phyloP scores from a whole-genome alignment of 1,140 invertebrate genomes.

The Drosophila nikananu region DNA sequence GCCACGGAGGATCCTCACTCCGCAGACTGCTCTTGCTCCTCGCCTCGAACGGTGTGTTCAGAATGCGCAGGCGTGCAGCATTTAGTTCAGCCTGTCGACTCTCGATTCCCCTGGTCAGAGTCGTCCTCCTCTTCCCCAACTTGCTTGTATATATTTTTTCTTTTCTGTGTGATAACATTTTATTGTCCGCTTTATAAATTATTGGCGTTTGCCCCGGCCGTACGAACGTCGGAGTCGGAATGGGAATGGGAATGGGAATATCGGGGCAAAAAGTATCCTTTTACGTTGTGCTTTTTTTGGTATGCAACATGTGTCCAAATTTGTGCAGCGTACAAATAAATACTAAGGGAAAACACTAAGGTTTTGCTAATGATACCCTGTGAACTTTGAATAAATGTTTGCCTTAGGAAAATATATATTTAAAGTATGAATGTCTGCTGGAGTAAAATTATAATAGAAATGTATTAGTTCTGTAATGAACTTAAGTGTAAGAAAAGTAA shows the following conservation, averaged over 20 bases:
- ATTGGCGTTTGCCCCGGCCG: constrained; percentile 68
- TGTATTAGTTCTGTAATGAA: too few species aligned
- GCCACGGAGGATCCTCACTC: constrained; percentile 26
- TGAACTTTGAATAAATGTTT: neutral
- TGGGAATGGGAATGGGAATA: constrained; percentile 20
- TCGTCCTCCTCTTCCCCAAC: constrained; percentile 18
- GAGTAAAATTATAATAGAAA: neutral
- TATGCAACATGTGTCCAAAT: constrained; percentile 80
- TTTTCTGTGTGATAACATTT: constrained; percentile 79
- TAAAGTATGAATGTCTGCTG: neutral
- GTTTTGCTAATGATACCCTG: constrained; percentile 22
- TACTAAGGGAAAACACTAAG: constrained; percentile 51
- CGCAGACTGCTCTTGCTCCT: neutral
- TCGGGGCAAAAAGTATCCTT: constrained; percentile 75
- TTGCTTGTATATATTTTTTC: constrained; percentile 32
- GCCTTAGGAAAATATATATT: neutral
- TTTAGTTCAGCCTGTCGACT: constrained; percentile 82
- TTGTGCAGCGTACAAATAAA: constrained; percentile 73
- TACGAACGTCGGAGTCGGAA: constrained; percentile 1
- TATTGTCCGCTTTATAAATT: constrained; percentile 84
- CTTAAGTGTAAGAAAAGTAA: too few species aligned
- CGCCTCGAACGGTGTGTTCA: constrained; percentile 50
- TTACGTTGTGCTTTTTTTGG: constrained; percentile 73
- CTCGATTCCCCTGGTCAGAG: constrained; percentile 28
- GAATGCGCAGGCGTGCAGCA: constrained; percentile 83